Base-by-base conservation (phyloP, 2,888 invertebrate species). In the Tineola bisselliella region DNA sequence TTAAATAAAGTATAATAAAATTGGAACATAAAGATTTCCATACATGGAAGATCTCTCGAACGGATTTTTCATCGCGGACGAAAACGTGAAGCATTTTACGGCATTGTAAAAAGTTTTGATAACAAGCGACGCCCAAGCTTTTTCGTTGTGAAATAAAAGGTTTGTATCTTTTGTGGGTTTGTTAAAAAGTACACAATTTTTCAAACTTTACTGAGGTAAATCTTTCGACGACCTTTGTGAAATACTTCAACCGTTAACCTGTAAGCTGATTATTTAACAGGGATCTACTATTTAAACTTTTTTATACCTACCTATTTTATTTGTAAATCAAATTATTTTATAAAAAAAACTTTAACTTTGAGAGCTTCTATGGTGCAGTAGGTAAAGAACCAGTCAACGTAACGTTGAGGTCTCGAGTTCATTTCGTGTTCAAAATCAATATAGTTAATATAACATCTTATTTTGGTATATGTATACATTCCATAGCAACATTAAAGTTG, bases 61-160 rank as follows among this genome's bases (percentile, higher is more conserved):
- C 15, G 17, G 10, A 13, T 15, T 48, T 17, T 48, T 17, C 48
- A 48, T 48, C 48, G 48, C 48, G 5, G 48, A 17, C 48, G 17
- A 17, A 48, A 48, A 13, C 48, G 15, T 25, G 54, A 6, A 54
- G 25, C 25, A 54, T 54, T 54, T 54, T 54, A 18, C 54, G 54
- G 25, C 54, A 25, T 54, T 54, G 48, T 48, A 48, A 54, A 54
- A 54, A 54, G 54, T 54, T 54, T 54, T 18, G 54, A 25, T 54
- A 54, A 54, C 54, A 54, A 54, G 54, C 54, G 5, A 54, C 17
- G 54, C 54, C 48, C 48, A 48, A 48, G 48, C 48, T 48, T 48
- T 48, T 54, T 19, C 54, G 54, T 48, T 48, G 13, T 12, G 54
- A 25, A 25, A 54, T 54, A 25, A 54, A 54, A 18, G 54, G 25